Conservation (phyloP, 2,888 invertebrate genomes). For the Drosophila helvetica region DNA sequence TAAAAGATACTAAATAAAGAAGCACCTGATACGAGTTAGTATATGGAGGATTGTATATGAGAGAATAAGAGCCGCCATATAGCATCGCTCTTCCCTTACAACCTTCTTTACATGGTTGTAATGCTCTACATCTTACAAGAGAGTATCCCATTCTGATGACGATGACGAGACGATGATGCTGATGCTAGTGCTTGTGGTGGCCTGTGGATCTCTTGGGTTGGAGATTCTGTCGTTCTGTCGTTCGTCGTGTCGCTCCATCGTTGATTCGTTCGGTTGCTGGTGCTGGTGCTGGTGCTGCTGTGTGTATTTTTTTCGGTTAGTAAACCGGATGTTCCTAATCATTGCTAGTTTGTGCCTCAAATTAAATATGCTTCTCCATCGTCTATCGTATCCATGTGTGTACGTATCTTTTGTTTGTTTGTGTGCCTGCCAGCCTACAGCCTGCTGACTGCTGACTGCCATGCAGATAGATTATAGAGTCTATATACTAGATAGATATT, state of each 20-base stretch:
- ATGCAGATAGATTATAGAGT: slow-evolving; percentile 62
- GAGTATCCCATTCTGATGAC: slow-evolving; percentile 3
- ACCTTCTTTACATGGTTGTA: not conserved
- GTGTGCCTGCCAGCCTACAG: slow-evolving; percentile 3
- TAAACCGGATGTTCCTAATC: slow-evolving; percentile 84
- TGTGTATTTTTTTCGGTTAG: slow-evolving; percentile 81
- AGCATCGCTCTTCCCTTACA: not conserved
- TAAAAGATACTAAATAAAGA: too few relatives aligned
- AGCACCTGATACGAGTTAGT: too few relatives aligned
- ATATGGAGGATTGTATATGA: too few relatives aligned
- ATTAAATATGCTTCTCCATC: slow-evolving; percentile 80
- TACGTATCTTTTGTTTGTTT: slow-evolving; percentile 72
- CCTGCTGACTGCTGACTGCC: slow-evolving; percentile 12
- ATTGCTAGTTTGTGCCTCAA: slow-evolving; percentile 83
- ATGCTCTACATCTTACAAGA: not conserved
- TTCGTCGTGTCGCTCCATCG: slow-evolving; percentile 36
- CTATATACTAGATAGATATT: slow-evolving; percentile 40
- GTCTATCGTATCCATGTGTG: slow-evolving; percentile 43
- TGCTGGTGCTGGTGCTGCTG: not conserved
- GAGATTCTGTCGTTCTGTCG: slow-evolving; percentile 36
- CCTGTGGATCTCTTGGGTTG: slow-evolving; percentile 20
- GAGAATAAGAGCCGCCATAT: too few relatives aligned
- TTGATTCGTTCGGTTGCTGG: slow-evolving; percentile 57
- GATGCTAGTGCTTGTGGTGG: slow-evolving; percentile 33
- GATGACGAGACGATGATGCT: slow-evolving; percentile 47